These are phyloP conservation scores for Salminus brasiliensis DNA, from an alignment of 2,113 vertebrate species.

Conservation along the genomic window DNA sequence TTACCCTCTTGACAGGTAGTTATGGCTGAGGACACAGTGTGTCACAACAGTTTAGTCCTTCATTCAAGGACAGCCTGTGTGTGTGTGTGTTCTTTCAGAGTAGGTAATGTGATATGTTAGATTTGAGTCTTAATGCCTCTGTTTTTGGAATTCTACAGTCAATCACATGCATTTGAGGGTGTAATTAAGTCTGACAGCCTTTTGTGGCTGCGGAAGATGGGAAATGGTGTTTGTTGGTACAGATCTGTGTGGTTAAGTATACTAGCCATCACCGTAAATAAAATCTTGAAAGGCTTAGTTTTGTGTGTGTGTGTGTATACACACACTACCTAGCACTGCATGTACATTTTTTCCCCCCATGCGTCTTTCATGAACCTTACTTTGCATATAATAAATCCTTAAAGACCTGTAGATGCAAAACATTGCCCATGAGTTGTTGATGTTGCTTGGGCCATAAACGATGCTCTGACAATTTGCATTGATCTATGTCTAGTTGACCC, in stretches of 20 bases:
- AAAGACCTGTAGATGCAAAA: not conserved
- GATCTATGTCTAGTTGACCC: no score
- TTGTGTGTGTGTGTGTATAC: no score
- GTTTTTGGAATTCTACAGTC: not conserved
- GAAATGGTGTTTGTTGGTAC: not conserved
- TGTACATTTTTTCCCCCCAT: no score
- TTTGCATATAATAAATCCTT: not conserved
- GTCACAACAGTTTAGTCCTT: conserved; percentile 43
- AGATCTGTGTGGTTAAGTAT: not conserved
- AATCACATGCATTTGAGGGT: not conserved
- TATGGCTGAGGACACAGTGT: conserved; percentile 1
- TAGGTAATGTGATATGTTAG: not conserved
- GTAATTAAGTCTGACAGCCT: not conserved
- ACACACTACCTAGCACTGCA: no score
- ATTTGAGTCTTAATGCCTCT: no score
- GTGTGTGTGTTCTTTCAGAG: not conserved
- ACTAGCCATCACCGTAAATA: no score
- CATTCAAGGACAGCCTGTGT: conserved; percentile 31
- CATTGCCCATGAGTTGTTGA: not conserved
- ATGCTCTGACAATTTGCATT: no score
- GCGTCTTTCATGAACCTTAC: no score
- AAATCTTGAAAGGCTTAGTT: no score
- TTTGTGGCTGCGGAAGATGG: not conserved
- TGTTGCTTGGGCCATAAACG: no score
- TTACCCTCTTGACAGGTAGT: conserved; percentile 18